Evolutionary conservation across 1,140 invertebrate genomes (phyloP).

Genomic region (Macrosteles quadrilineatus): DNA sequence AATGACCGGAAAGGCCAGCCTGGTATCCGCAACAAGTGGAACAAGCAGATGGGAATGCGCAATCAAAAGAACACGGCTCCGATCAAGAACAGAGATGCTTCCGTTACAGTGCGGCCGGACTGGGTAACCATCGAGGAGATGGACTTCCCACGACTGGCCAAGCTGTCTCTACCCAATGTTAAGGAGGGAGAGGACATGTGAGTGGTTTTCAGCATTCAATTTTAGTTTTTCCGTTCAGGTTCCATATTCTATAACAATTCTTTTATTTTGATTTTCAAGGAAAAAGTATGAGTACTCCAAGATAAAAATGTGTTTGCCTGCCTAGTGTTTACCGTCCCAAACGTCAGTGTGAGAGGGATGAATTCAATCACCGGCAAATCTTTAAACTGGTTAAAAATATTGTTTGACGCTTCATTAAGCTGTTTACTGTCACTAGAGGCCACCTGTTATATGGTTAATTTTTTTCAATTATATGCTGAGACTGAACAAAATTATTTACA

Average conservation of each 20-base stretch:
- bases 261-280: not conserved
- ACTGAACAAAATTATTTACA: too few species aligned
- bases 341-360: too few species aligned
- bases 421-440: too few species aligned
- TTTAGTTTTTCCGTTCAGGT: not conserved
- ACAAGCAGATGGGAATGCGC: slow-evolving; percentile 75
- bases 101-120: slow-evolving; percentile 93
- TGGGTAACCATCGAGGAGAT: slow-evolving; percentile 99
- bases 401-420: too few species aligned
- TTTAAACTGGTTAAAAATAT: too few species aligned
- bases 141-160: slow-evolving; percentile 94
- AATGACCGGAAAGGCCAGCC: slow-evolving; percentile 64
- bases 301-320: too few species aligned
- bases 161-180: slow-evolving; percentile 86
- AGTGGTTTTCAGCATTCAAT: slow-evolving; percentile 42
- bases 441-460: too few species aligned
- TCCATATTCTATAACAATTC: not conserved
- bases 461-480: too few species aligned
- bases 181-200: slow-evolving; percentile 78
- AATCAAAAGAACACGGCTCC: slow-evolving; percentile 70
- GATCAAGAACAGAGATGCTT: slow-evolving; percentile 97
- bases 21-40: slow-evolving; percentile 75
- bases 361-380: too few species aligned
- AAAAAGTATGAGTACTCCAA: not conserved
- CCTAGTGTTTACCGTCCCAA: too few species aligned